Percentiles rank a stretch among this genome's conserved stretches.
Evolutionary conservation across 2,797 vertebrate species (phyloP).

Genomic region (Microtus californicus): DNA sequence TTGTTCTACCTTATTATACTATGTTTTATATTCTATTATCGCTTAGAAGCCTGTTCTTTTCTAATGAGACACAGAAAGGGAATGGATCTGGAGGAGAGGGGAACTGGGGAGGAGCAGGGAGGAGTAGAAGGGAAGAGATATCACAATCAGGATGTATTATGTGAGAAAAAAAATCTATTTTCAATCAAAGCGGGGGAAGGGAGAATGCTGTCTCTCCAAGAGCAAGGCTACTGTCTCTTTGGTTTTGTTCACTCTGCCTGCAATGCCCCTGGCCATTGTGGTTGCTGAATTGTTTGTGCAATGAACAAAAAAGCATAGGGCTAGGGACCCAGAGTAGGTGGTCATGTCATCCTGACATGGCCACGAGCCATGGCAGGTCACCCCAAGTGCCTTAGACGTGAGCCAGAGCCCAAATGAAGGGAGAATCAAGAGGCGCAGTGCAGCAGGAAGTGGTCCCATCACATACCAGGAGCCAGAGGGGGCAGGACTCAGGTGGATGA

Average conservation of each 20-base stretch:
- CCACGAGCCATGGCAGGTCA: neutral
- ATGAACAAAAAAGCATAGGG: neutral
- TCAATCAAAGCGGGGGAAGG: neutral
- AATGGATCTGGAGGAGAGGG: neutral
- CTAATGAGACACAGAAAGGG: neutral
- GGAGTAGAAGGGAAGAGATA: neutral
- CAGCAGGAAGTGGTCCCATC: neutral
- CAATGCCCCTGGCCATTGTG: neutral
- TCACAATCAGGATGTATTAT: neutral
- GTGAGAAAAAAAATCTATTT: neutral
- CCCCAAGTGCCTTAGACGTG: neutral
- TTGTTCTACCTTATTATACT: neutral
- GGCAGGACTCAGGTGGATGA: neutral
- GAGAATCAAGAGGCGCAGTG: rapidly evolving
- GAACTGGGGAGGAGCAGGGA: neutral
- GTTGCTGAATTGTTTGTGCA: neutral
- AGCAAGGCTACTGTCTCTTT: neutral
- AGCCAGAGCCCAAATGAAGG: neutral
- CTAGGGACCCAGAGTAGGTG: neutral
- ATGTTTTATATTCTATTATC: neutral
- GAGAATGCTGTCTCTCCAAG: neutral
- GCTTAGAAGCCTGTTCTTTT: neutral
- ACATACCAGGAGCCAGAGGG: neutral
- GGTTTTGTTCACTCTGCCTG: neutral
- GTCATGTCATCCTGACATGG: neutral